Evolutionary conservation across 2,888 invertebrate species (phyloP), one percentile per base, ranked within the genome.

Genomic region (Tiliacea aurago): DNA sequence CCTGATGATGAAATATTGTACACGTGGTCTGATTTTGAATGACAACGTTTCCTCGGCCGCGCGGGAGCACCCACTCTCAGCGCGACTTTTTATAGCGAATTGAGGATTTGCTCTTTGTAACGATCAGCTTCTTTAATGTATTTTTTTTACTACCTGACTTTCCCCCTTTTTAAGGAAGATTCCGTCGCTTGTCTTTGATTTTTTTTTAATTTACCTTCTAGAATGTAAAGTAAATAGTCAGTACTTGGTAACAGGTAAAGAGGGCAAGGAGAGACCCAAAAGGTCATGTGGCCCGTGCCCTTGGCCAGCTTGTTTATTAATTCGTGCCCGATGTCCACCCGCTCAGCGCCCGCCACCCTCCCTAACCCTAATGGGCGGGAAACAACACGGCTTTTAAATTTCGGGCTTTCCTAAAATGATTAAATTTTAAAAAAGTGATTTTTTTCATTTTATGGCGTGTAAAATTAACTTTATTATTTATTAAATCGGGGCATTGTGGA

Each of bases 1-100:
- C 96, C 96, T 97, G 97, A 97, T 97, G 97, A 97, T 97, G 97
- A 97, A 97, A 97, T 97, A 97, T 97, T 97, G 97, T 97, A 97
- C 97, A 97, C 97, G 97, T 97, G 97, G 97, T 97, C 97, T 97
- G 97, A 97, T 97, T 97, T 96, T 97, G 97, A 97, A 97, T 97
- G 97, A 97, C 97, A 97, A 95, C 97, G 97, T 96, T 94, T 96
- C 96, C 95, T 96, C 96, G 95, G 94, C 93, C 93, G 91, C 90
- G 89, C 91, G 89, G 89, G 92, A 91, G 94, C 89, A 90, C 91
- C 91, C 91, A 91, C 92, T 93, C 91, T 89, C 88, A 88, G 87
- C 94, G 94, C 95, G 95, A 96, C 92, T 89, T 92, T 95, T 94
- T 95, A 94, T 94, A 88, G 93, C 91, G 91, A 92, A 93, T 94